phyloP scores from a whole-genome alignment of 2,797 vertebrate genomes.

The Crenichthys baileyi region DNA sequence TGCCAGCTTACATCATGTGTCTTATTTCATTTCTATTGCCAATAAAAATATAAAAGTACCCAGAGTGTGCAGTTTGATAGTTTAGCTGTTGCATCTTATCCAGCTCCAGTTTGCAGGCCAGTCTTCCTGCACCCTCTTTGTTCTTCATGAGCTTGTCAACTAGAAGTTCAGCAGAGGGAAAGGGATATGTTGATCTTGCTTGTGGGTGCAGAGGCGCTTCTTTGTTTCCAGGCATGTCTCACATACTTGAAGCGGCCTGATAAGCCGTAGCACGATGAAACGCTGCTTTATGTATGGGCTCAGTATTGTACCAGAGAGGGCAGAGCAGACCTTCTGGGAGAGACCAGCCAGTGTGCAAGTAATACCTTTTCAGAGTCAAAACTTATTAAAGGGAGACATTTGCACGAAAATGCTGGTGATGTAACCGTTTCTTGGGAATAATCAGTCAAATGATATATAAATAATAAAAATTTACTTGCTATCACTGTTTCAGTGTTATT shows the following conservation, averaged over 20 bases:
- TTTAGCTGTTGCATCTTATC: conserved; percentile 55
- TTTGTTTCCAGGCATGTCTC: conserved; percentile 95
- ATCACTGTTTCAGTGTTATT: conserved; percentile 34
- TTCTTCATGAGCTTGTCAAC: conserved; percentile 85
- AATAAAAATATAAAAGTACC: not conserved
- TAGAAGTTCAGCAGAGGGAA: conserved; percentile 93
- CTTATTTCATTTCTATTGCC: not conserved
- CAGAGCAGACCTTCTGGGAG: conserved; percentile 80
- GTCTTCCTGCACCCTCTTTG: conserved; percentile 70
- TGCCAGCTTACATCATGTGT: not conserved
- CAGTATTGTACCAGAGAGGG: conserved; percentile 82
- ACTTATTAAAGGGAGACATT: conserved; percentile 80
- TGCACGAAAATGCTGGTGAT: conserved; percentile 77
- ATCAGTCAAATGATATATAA: conserved; percentile 79
- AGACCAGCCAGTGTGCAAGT: conserved; percentile 83
- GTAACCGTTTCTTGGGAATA: conserved; percentile 78
- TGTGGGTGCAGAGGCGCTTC: conserved; percentile 87
- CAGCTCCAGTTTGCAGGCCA: conserved; percentile 74
- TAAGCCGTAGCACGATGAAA: conserved; percentile 91
- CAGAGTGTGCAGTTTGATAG: conserved; percentile 25
- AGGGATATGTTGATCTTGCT: conserved; percentile 91
- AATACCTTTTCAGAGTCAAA: conserved; percentile 80
- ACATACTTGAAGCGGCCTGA: conserved; percentile 94
- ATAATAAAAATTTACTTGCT: conserved; percentile 43
- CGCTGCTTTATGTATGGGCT: conserved; percentile 89